Evolutionary conservation across 2,888 invertebrate species (phyloP), one percentile per base, ranked within the genome.

Genomic region (Drosophila tripunctata): DNA sequence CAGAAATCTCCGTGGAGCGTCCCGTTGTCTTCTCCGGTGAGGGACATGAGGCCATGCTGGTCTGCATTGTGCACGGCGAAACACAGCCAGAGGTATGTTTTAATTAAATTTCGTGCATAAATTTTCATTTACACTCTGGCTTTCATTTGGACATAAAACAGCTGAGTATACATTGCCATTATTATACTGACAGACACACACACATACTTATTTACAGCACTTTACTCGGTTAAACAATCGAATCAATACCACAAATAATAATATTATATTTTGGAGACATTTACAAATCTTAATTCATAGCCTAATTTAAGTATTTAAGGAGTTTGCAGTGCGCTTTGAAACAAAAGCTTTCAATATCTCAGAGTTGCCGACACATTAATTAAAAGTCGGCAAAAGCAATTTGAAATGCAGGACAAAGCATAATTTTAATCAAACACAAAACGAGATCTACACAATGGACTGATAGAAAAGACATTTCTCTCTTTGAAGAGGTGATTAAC

Each of bases 51-150:
- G 94, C 94, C 19, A 93, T 94, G 89, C 92, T 94, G 51, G 94
- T 94, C 48, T 94, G 94, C 89, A 94, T 94, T 72, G 94, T 94
- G 30, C 94, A 94, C 86, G 94, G 94, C 21, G 94, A 94, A 90
- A 94, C 93, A 61, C 93, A 93, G 86, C 94, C 94, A 60, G 93
- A 94, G 92, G 94, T 94, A 92, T 92, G 92, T 90, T 85, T 76
- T 78, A 70, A 75, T 78, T 78, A 77, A 81, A 75, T 77, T 78
- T 78, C 60, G 72, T 75, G 67, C 68, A 86, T 78, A 79, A 75
- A 77, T 82, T 85, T 81, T 78, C 72, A 83, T 83, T 84, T 78
- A 65, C 74, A 62, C 50, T 67, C 55, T 69, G 67, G 43, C 55
- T 56, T 35, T 80, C 70, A 66, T 66, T 81, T 65, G 81, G 82